Evolutionary conservation across 2,797 vertebrate genomes (phyloP).

Genomic region (Cirrhinus molitorella): DNA sequence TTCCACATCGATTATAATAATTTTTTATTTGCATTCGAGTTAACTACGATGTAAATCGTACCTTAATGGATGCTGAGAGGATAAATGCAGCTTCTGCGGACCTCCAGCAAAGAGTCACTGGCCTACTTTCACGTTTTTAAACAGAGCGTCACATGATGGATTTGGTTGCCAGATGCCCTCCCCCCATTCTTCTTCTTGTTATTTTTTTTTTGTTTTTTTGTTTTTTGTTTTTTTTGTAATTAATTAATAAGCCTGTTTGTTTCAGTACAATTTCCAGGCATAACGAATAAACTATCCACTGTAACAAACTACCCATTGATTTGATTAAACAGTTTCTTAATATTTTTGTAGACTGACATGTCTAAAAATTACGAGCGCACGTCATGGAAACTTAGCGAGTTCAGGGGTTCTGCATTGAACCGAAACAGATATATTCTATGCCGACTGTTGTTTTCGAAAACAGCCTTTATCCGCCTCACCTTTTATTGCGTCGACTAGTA

Average conservation of each 20-base stretch:
- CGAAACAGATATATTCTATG: background rate
- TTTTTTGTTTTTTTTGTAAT: background rate
- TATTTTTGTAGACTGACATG: background rate
- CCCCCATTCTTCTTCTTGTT: background rate
- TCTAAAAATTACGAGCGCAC: background rate
- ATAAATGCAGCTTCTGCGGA: background rate
- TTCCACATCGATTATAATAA: background rate
- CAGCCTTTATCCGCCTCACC: too few species aligned
- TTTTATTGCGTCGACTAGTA: background rate
- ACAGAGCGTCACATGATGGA: background rate
- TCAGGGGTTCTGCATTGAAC: background rate
- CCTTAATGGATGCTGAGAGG: background rate
- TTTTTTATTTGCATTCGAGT: background rate
- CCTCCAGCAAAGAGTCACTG: background rate
- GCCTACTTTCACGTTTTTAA: background rate
- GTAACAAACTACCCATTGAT: background rate
- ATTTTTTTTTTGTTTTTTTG: background rate
- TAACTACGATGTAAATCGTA: background rate
- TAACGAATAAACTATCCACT: background rate
- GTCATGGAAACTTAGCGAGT: constrained; percentile 20
- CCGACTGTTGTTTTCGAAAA: background rate
- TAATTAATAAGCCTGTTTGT: background rate
- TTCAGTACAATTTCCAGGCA: background rate
- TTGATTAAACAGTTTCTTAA: background rate
- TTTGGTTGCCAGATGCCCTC: constrained; percentile 15